These are phyloP conservation scores for Colaptes auratus DNA, from an alignment of 2,113 vertebrate genomes.

Conservation along the genomic window DNA sequence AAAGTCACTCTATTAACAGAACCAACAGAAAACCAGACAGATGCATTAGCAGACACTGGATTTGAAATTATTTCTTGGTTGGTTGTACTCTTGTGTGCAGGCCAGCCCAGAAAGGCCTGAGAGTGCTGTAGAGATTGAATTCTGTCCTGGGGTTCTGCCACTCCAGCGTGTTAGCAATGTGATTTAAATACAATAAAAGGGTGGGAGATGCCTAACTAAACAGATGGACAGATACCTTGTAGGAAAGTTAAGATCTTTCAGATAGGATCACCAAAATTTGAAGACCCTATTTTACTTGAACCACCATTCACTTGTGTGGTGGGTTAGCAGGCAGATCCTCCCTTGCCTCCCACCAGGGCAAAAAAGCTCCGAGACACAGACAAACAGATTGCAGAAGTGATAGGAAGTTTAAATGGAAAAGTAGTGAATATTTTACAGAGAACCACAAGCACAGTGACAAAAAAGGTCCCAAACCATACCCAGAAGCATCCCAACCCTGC, in stretches of 20 bases:
- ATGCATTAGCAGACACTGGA: neutral
- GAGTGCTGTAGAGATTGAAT: neutral
- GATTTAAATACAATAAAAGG: neutral
- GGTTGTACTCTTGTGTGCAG: neutral
- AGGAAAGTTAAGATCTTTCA: neutral
- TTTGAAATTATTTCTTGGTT: neutral
- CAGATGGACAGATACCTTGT: accelerated
- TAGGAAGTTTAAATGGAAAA: no score
- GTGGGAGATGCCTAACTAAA: neutral
- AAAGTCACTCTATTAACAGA: slow-evolving; percentile 23
- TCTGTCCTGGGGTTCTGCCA: neutral
- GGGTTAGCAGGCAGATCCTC: no score
- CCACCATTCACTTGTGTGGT: no score
- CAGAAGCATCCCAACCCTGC: no score
- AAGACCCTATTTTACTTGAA: neutral
- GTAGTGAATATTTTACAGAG: no score
- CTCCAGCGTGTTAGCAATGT: neutral
- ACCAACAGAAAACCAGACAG: neutral
- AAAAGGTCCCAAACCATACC: no score
- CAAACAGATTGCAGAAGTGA: no score
- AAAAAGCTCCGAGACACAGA: no score
- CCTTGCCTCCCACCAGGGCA: no score
- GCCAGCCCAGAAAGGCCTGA: neutral
- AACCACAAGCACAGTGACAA: no score
- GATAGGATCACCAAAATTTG: neutral